Conservation (phyloP, 1,140 invertebrate species). For the Homarus americanus region DNA sequence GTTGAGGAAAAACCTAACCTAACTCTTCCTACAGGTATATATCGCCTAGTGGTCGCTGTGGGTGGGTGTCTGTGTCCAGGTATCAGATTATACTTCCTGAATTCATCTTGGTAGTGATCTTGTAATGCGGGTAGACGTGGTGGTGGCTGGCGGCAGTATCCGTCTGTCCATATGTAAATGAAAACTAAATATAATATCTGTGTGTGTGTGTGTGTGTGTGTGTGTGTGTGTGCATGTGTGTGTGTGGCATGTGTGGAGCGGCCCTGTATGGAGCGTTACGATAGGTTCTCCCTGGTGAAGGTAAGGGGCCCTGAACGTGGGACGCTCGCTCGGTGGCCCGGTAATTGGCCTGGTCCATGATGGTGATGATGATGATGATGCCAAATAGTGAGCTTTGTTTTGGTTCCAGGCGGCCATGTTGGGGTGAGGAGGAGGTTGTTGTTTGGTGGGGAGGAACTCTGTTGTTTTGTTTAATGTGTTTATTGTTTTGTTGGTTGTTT, state of each 20-base stretch:
- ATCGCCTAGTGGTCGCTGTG: too few species aligned
- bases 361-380: too few species aligned
- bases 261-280: neutral
- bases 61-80: neutral
- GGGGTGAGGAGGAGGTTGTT: too few species aligned
- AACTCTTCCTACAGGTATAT: too few species aligned
- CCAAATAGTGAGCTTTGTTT: neutral
- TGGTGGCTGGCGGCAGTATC: neutral
- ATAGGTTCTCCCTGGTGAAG: neutral
- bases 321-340: neutral
- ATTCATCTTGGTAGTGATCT: neutral
- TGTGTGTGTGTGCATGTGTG: too few species aligned
- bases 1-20: too few species aligned
- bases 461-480: neutral
- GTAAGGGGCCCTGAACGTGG: neutral
- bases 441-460: neutral
- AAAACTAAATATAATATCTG: neutral
- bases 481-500: neutral
- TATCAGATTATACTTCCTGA: neutral
- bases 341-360: constrained; percentile 9
- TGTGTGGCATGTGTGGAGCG: too few species aligned
- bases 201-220: too few species aligned
- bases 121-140: neutral
- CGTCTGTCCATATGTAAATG: neutral
- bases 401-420: neutral